Percentiles rank a stretch among this genome's conserved stretches.
These are phyloP conservation scores for Clarias batrachus DNA, from an alignment of 2,113 vertebrate species.

Conservation along the genomic window DNA sequence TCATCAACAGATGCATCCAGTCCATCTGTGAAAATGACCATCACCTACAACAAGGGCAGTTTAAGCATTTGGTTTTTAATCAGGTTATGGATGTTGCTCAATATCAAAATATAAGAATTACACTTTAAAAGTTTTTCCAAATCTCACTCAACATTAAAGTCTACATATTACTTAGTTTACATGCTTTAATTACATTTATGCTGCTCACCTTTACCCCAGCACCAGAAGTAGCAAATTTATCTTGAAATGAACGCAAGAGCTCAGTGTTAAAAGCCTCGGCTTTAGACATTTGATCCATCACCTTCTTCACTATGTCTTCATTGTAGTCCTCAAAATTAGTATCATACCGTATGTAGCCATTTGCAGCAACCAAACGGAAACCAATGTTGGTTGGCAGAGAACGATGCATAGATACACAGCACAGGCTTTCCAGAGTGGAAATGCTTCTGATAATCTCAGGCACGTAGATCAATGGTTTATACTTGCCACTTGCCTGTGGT, in stretches of 20 bases:
- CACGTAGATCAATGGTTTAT: conserved; percentile 63
- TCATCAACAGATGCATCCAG: conserved; percentile 72
- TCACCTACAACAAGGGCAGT: conserved; percentile 65
- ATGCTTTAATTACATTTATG: background rate
- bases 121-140: background rate
- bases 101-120: no score
- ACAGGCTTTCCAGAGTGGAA: conserved; percentile 59
- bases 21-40: conserved; percentile 86
- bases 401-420: conserved; percentile 53
- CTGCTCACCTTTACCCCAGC: conserved; percentile 69
- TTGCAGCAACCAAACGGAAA: conserved; percentile 62
- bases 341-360: conserved; percentile 67
- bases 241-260: conserved; percentile 71
- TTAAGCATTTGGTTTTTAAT: background rate
- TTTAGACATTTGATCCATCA: conserved; percentile 63
- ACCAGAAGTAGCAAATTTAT: conserved; percentile 63
- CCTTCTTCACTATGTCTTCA: conserved; percentile 65
- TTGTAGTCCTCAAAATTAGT: conserved; percentile 72
- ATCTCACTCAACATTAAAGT: background rate
- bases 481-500: conserved; percentile 57
- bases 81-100: background rate
- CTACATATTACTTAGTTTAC: background rate
- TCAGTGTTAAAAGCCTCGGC: conserved; percentile 69
- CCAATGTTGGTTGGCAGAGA: conserved; percentile 54
- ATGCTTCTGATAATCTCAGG: conserved; percentile 63